Evolutionary conservation across 2,888 invertebrate genomes (phyloP).

Genomic region (Watsonalla cultraria): DNA sequence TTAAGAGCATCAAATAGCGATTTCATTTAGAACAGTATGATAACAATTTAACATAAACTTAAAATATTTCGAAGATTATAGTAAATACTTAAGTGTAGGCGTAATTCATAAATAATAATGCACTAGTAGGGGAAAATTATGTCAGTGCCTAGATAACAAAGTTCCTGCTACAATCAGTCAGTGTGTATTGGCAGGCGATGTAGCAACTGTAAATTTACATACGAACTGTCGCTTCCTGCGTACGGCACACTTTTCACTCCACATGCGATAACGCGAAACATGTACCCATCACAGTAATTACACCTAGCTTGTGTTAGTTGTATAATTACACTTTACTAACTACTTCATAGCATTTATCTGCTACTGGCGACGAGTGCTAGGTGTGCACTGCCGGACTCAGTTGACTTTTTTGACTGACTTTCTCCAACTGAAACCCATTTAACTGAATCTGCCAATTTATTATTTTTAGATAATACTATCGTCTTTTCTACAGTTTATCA

Average conservation of each 20-base stretch:
- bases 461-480: too few species aligned
- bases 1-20: slow-evolving; percentile 3
- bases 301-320: slow-evolving; percentile 3
- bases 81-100: too few species aligned
- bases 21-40: slow-evolving; percentile 5
- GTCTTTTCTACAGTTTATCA: too few species aligned
- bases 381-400: too few species aligned
- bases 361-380: too few species aligned
- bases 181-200: slow-evolving; percentile 8
- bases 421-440: too few species aligned
- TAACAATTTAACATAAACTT: too few species aligned
- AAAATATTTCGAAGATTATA: too few species aligned
- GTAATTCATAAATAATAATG: too few species aligned
- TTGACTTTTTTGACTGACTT: too few species aligned
- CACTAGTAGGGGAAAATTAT: slow-evolving; percentile 7
- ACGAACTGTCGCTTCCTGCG: slow-evolving; percentile 62
- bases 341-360: too few species aligned
- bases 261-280: slow-evolving; percentile 39
- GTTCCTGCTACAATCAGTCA: slow-evolving; percentile 2
- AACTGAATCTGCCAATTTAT: too few species aligned
- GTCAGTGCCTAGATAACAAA: slow-evolving; percentile 1
- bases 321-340: neutral
- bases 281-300: slow-evolving; percentile 13
- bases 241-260: slow-evolving; percentile 57
- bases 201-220: slow-evolving; percentile 46